These are phyloP conservation scores for Nycteola revayana DNA, from an alignment of 2,888 invertebrate genomes.

Conservation along the genomic window DNA sequence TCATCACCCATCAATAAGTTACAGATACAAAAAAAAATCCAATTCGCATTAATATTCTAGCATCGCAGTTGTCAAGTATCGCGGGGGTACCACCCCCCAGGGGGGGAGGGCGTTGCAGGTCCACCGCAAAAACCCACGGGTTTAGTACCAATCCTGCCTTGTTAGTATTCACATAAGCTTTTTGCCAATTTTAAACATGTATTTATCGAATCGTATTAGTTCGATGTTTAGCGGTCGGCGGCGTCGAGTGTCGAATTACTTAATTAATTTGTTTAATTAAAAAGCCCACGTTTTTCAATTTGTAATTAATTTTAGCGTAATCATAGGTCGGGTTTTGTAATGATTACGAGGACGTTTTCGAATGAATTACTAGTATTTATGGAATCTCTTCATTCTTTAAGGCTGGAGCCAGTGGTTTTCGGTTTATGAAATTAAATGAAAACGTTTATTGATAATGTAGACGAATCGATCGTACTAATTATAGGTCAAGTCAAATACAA, in stretches of 20 bases:
- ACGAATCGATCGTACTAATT: no score
- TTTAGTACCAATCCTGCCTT: constrained; percentile 76
- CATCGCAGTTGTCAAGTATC: constrained; percentile 71
- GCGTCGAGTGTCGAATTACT: neutral
- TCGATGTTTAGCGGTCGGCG: neutral
- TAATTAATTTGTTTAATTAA: neutral
- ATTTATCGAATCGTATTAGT: constrained; percentile 18
- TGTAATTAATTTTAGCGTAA: neutral
- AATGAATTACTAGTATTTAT: no score
- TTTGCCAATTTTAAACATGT: constrained; percentile 48
- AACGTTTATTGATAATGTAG: no score
- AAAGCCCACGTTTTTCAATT: neutral
- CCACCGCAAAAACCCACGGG: constrained; percentile 67
- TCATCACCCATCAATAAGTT: constrained; percentile 55
- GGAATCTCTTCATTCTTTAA: no score
- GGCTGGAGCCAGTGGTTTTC: no score
- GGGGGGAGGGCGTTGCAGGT: constrained; percentile 37
- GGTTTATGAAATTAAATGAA: no score
- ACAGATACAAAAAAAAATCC: constrained; percentile 72
- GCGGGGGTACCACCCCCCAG: constrained; percentile 61
- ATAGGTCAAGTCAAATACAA: no score
- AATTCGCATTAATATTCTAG: constrained; percentile 72
- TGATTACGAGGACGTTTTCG: no score
- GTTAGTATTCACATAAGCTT: constrained; percentile 67
- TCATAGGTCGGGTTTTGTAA: no score